Percentiles rank a stretch among this genome's conserved stretches.
These are phyloP conservation scores for Adoxophyes honmai DNA, from an alignment of 1,140 invertebrate genomes.

Conservation along the genomic window DNA sequence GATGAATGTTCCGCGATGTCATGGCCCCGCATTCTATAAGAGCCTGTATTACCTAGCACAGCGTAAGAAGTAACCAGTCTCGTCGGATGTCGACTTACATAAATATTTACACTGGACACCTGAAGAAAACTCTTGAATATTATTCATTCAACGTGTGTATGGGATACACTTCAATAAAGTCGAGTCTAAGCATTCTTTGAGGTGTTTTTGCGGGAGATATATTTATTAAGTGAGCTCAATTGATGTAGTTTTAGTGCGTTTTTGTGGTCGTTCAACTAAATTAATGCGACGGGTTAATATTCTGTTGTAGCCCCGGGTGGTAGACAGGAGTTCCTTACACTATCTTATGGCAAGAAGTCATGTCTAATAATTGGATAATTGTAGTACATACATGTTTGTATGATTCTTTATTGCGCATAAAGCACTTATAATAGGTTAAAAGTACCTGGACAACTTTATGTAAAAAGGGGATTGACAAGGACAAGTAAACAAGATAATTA, in stretches of 20 bases:
- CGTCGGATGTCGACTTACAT: conserved; percentile 3
- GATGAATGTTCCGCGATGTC: not conserved
- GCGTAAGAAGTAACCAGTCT: not conserved
- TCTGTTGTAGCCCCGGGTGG: too few relatives aligned
- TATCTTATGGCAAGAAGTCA: too few relatives aligned
- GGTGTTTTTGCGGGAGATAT: conserved; percentile 2
- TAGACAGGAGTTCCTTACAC: too few relatives aligned
- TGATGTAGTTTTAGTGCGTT: not conserved
- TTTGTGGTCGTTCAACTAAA: too few relatives aligned
- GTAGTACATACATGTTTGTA: too few relatives aligned
- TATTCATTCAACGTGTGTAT: conserved; percentile 9
- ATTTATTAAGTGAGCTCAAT: conserved; percentile 13
- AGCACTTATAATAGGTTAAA: too few relatives aligned
- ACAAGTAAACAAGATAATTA: too few relatives aligned
- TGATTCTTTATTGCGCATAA: too few relatives aligned
- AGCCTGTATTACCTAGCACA: not conserved
- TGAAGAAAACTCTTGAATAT: conserved; percentile 12
- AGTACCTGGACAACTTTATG: too few relatives aligned
- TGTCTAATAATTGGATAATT: too few relatives aligned
- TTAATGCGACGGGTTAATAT: too few relatives aligned
- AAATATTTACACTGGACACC: conserved; percentile 10
- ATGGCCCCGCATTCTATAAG: not conserved
- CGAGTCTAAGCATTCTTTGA: not conserved
- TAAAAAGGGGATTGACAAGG: too few relatives aligned
- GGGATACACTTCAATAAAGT: conserved; percentile 2